A percentile compares a stretch with the other conserved stretches of the same genome.
These are phyloP conservation scores for Drosophila willistoni DNA, from an alignment of 1,140 invertebrate species.

Conservation along the genomic window DNA sequence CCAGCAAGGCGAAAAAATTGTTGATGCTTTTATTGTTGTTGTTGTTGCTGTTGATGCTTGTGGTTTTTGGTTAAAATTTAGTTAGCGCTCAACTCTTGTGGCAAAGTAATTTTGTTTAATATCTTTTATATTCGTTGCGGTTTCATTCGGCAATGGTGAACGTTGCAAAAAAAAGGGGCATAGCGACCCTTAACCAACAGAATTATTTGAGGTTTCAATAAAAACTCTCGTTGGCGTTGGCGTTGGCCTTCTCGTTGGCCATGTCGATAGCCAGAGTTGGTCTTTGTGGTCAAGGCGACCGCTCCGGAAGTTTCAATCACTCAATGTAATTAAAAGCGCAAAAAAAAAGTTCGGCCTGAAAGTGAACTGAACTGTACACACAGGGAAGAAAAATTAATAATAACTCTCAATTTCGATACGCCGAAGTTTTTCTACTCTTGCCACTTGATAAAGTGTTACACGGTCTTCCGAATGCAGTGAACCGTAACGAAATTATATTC, in stretches of 20 bases:
- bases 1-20: conserved; percentile 56
- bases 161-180: neutral
- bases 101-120: conserved; percentile 54
- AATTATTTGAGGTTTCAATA: conserved; percentile 54
- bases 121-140: conserved; percentile 39
- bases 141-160: neutral
- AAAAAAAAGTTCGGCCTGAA: conserved; percentile 22
- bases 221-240: conserved; percentile 23
- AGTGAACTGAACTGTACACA: conserved; percentile 14
- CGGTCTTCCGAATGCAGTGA: neutral
- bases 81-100: conserved; percentile 50
- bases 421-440: conserved; percentile 9
- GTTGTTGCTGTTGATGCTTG: neutral
- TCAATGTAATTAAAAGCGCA: conserved; percentile 64
- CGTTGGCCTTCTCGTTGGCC: neutral
- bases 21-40: conserved; percentile 20
- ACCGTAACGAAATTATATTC: neutral
- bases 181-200: conserved; percentile 8
- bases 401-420: neutral
- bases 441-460: neutral
- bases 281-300: conserved; percentile 22
- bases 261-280: conserved; percentile 18
- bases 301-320: conserved; percentile 46
- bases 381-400: conserved; percentile 8
- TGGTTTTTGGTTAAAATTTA: conserved; percentile 50